Conservation (phyloP, 53 echinoderm and acorn worm genomes). For the Apostichopus leukothele region DNA sequence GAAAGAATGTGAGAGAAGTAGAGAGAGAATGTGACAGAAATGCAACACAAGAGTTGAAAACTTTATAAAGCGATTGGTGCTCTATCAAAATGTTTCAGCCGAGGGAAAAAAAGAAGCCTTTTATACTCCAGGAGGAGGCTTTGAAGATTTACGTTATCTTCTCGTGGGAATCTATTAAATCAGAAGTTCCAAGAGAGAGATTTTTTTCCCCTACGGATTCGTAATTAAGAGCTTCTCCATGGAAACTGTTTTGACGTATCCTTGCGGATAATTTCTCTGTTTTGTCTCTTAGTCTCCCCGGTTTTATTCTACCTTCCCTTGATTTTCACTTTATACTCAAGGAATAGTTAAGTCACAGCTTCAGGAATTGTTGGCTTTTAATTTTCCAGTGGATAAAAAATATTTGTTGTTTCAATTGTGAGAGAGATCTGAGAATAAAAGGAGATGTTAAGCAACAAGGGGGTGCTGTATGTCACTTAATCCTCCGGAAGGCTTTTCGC, state of each 20-base stretch:
- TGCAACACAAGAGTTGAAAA: too few relatives aligned
- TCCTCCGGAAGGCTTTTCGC: too few relatives aligned
- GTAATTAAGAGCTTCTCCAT: slow-evolving; percentile 40
- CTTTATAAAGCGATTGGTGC: too few relatives aligned
- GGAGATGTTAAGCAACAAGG: background rate
- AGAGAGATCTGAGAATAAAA: background rate
- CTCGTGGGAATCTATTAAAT: slow-evolving; percentile 7
- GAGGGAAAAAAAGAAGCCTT: too few relatives aligned
- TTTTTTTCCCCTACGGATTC: background rate
- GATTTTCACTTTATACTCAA: background rate
- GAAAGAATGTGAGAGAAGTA: too few relatives aligned
- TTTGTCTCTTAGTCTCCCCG: background rate
- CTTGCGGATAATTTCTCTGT: background rate
- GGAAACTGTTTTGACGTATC: slow-evolving; percentile 11
- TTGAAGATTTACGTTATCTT: background rate
- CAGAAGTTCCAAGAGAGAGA: background rate
- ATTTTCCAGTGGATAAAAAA: slow-evolving; percentile 24
- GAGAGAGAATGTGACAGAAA: too few relatives aligned
- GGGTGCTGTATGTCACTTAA: too few relatives aligned
- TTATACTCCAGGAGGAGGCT: too few relatives aligned
- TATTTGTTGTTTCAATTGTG: slow-evolving; percentile 31
- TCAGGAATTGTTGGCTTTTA: slow-evolving; percentile 13
- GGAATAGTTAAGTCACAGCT: slow-evolving; percentile 8
- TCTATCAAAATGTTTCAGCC: too few relatives aligned
- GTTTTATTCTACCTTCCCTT: background rate